phyloP scores from a whole-genome alignment of 2,797 vertebrate species.

The Phoxinus dragarum region DNA sequence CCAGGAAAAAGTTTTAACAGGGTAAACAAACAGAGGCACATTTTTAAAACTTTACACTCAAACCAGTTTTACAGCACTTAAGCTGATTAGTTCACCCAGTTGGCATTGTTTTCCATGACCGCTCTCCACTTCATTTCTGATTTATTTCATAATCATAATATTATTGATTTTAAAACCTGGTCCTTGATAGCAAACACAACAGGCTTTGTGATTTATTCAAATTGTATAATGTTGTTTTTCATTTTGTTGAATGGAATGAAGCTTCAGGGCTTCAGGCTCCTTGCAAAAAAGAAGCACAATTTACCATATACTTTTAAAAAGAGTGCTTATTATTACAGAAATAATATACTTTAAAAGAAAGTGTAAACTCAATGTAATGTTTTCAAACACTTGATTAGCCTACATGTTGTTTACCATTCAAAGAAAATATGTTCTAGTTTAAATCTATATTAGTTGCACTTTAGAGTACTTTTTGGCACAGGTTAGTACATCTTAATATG shows the following conservation, averaged over 20 bases:
- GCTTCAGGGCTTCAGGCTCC: not conserved
- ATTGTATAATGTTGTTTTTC: not conserved
- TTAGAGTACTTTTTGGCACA: not conserved
- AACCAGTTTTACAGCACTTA: slow-evolving; percentile 41
- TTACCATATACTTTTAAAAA: not conserved
- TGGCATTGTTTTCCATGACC: slow-evolving; percentile 6
- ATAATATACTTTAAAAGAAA: not conserved
- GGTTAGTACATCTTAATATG: too few relatives aligned
- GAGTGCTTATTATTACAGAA: not conserved
- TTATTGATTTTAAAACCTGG: not conserved
- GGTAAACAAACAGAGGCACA: slow-evolving; percentile 1
- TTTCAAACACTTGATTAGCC: not conserved
- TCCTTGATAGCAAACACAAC: not conserved
- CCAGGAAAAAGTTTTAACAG: not conserved
- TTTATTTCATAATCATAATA: slow-evolving; percentile 34
- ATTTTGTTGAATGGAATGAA: not conserved
- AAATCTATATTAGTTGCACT: not conserved
- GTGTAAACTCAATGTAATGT: not conserved
- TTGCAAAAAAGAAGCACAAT: not conserved
- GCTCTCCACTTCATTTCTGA: not conserved
- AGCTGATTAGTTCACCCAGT: slow-evolving; percentile 9
- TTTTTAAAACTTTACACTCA: slow-evolving; percentile 21
- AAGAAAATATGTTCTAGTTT: not conserved
- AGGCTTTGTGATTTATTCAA: slow-evolving; percentile 4
- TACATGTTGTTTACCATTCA: not conserved